These are phyloP conservation scores for Dromius quadrimaculatus DNA, from an alignment of 2,888 invertebrate genomes.

Conservation along the genomic window DNA sequence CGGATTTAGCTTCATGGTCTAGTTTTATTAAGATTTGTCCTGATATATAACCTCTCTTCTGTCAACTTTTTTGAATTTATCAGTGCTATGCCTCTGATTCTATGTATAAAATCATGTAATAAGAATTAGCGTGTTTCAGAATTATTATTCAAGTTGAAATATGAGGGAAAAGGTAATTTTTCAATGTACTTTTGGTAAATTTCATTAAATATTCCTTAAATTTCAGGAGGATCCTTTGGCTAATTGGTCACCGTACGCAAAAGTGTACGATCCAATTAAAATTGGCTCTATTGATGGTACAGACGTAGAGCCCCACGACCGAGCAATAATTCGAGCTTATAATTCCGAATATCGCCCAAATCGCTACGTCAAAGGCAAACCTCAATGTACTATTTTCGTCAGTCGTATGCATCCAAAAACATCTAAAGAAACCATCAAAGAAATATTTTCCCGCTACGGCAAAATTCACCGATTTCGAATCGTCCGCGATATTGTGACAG, in stretches of 20 bases:
- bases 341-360: slow-evolving; percentile 76
- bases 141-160: too few species aligned
- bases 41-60: too few species aligned
- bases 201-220: slow-evolving; percentile 5
- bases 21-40: too few species aligned
- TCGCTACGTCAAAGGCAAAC: slow-evolving; percentile 75
- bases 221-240: slow-evolving; percentile 21
- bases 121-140: too few species aligned
- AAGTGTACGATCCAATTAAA: slow-evolving; percentile 81
- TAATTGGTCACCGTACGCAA: slow-evolving; percentile 70
- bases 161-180: slow-evolving; percentile 38
- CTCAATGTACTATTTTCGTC: slow-evolving; percentile 81
- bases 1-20: too few species aligned
- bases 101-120: too few species aligned
- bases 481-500: slow-evolving; percentile 85
- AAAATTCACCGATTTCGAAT: slow-evolving; percentile 74
- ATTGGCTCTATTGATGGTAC: slow-evolving; percentile 91
- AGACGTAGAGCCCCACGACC: slow-evolving; percentile 85
- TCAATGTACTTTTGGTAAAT: neutral
- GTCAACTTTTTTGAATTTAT: too few species aligned
- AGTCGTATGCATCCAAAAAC: slow-evolving; percentile 77
- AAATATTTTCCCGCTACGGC: slow-evolving; percentile 75
- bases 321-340: slow-evolving; percentile 79
- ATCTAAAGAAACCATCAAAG: slow-evolving; percentile 72
- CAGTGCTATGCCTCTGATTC: too few species aligned